Base-by-base conservation (phyloP, 2,113 vertebrate genomes). In the Sialia sialis region DNA sequence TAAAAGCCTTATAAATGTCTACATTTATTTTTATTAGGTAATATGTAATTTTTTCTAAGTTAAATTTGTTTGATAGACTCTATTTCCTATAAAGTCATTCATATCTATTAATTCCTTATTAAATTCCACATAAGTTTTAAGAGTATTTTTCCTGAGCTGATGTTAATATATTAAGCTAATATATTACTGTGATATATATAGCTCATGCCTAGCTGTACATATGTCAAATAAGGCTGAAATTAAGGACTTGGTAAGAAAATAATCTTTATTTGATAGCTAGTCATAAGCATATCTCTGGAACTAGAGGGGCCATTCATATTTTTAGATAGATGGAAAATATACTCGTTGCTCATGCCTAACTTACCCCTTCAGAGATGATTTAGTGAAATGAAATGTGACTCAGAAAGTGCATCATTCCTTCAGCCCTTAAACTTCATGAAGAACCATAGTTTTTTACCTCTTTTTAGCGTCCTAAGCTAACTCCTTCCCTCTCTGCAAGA, bases 21-120 rank as follows among this genome's bases (percentile, higher is more conserved):
- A 43, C 20, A 43, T 69, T 66, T 92, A 70, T 62, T 93, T 96
- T 90, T 90, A 80, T 51, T 63, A 80, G 58, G 19, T 59, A 64
- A 85, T 11, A 43, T 6, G 4, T 7, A 76, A 13, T 18, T 72
- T 59, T 90, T 86, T 55, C 46, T 3, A 69, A 72, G 21, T 79
- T 87, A 80, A 11, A 10, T 90, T 84, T 88, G 30, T 79, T 90
- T 90, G 79, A 95, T 74, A 95, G 79, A 63, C 59, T 83, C 72
- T 73, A 83, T 96, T 93, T 93, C 32, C 32, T 74, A 74, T 74
- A 63, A 93, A 91, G 27, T 19, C 13, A 34, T 54, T 86, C 43
- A 17, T 86, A 90, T 62, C 20, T 87, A 86, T 93, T 90, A 91
- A 93, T 67, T 96, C 76, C 39, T 74, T 92, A 63, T 67, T 92